Evolutionary conservation across 2,888 invertebrate genomes (phyloP).

Genomic region (Crossocerus cetratus): DNA sequence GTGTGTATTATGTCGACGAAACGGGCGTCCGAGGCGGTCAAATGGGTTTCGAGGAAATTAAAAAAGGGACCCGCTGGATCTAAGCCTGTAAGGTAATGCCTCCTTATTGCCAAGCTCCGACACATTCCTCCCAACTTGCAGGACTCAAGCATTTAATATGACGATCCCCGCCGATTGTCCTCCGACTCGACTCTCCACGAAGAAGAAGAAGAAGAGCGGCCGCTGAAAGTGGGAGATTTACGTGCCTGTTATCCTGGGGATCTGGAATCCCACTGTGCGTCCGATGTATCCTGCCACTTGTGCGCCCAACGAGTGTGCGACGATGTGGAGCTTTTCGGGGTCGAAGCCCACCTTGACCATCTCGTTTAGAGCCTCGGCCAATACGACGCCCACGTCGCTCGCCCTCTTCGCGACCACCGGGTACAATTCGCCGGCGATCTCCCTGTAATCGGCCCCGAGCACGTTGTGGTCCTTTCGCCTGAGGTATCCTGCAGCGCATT

Average conservation of each 20-base stretch:
- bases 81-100: conserved; percentile 68
- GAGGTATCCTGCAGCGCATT: conserved; percentile 70
- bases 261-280: conserved; percentile 46
- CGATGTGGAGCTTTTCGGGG: conserved; percentile 57
- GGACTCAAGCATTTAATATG: background rate
- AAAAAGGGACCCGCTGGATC: conserved; percentile 79
- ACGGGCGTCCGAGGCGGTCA: conserved; percentile 72
- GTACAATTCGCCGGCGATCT: conserved; percentile 76
- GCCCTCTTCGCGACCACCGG: conserved; percentile 56
- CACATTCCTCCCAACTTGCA: background rate
- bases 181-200: too few species aligned
- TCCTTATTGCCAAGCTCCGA: background rate
- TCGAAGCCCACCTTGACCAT: conserved; percentile 54
- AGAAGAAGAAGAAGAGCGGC: background rate
- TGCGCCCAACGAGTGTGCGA: conserved; percentile 68
- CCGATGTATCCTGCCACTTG: conserved; percentile 64
- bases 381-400: conserved; percentile 46
- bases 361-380: conserved; percentile 56
- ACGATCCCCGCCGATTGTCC: background rate
- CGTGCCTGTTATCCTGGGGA: conserved; percentile 64
- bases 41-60: conserved; percentile 70
- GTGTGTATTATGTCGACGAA: conserved; percentile 79
- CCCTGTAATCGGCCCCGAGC: conserved; percentile 77
- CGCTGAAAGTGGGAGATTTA: background rate
- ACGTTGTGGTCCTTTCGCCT: conserved; percentile 74